Evolutionary conservation across 1,140 invertebrate species (phyloP).

Genomic region (Bombyx mandarina): DNA sequence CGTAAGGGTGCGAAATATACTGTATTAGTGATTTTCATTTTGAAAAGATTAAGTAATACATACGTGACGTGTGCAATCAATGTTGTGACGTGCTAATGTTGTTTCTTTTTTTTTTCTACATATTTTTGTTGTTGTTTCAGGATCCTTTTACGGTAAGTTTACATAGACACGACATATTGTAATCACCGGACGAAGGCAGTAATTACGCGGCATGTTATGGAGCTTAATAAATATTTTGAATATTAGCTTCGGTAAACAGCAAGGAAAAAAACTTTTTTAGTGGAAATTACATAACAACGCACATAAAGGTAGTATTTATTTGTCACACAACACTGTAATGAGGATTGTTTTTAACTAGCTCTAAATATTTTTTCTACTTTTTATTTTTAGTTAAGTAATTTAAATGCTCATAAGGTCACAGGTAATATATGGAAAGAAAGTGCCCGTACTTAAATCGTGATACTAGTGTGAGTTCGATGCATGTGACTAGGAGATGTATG

Average conservation of each 20-base stretch:
- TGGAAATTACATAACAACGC: neutral
- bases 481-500: too few relatives aligned
- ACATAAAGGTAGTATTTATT: neutral
- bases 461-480: too few relatives aligned
- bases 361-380: too few relatives aligned
- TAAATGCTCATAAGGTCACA: too few relatives aligned
- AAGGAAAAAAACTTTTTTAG: too few relatives aligned
- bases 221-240: slow-evolving; percentile 1
- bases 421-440: too few relatives aligned
- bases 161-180: slow-evolving; percentile 4
- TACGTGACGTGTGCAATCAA: slow-evolving; percentile 10
- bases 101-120: neutral
- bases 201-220: neutral
- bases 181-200: slow-evolving; percentile 3
- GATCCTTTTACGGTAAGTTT: slow-evolving; percentile 58
- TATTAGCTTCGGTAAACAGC: neutral
- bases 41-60: neutral
- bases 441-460: too few relatives aligned
- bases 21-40: too few relatives aligned
- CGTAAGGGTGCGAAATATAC: too few relatives aligned
- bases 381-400: too few relatives aligned
- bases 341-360: too few relatives aligned
- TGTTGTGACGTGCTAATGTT: slow-evolving; percentile 3
- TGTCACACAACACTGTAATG: too few relatives aligned
- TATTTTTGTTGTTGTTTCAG: slow-evolving; percentile 49